Conservation (phyloP, 2,797 vertebrate genomes). For the Phylloscopus collybita region DNA sequence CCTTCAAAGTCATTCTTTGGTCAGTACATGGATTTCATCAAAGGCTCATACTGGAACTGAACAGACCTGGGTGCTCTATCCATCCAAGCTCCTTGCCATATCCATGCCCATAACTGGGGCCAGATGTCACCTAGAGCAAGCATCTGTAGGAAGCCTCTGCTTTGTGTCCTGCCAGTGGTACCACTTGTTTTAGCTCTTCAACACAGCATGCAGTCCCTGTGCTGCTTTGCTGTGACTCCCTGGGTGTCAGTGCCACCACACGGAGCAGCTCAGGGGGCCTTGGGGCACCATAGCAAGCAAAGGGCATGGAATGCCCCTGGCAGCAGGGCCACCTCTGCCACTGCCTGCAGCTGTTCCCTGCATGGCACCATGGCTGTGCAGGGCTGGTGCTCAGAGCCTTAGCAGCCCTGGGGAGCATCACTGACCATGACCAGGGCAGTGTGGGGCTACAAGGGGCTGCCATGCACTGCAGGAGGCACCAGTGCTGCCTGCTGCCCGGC, state of each 20-base stretch:
- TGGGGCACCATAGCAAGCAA: rapidly evolving
- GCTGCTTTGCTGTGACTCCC: background rate
- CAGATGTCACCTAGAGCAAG: background rate
- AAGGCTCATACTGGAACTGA: background rate
- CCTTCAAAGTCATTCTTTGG: background rate
- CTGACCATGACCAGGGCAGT: rapidly evolving
- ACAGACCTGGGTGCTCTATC: background rate
- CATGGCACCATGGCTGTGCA: rapidly evolving
- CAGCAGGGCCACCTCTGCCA: background rate
- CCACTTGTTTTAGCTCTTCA: background rate
- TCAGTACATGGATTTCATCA: background rate
- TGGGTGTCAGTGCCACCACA: background rate
- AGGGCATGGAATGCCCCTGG: rapidly evolving
- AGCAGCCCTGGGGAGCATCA: rapidly evolving
- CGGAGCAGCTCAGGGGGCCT: rapidly evolving
- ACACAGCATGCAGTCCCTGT: background rate
- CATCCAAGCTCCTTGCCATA: background rate
- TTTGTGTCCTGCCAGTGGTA: background rate
- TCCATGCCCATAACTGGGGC: rapidly evolving
- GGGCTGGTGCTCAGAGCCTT: rapidly evolving
- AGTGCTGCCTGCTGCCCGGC: rapidly evolving
- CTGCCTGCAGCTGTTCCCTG: background rate
- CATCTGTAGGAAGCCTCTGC: background rate
- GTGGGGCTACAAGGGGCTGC: background rate
- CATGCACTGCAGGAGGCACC: rapidly evolving